Conservation (phyloP, 2,797 vertebrate genomes). For the Octomys mimax region DNA sequence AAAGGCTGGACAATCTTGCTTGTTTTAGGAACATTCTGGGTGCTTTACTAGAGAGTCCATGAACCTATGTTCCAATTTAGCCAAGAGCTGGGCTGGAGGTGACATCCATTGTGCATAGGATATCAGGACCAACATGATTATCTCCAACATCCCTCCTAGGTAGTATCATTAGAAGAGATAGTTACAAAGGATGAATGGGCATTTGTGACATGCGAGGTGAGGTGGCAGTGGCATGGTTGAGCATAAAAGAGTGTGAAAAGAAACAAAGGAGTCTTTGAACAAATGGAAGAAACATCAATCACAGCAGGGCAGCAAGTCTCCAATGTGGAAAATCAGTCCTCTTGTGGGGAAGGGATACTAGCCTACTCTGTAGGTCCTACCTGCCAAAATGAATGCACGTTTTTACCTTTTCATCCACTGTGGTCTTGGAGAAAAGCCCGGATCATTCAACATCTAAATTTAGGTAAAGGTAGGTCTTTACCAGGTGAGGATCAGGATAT, state of each 20-base stretch:
- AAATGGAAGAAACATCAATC: neutral
- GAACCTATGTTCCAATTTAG: neutral
- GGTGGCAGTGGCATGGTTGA: neutral
- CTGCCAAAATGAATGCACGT: neutral
- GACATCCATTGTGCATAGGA: neutral
- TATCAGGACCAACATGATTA: too few species aligned
- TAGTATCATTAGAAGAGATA: neutral
- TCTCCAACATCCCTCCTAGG: neutral
- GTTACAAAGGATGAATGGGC: neutral
- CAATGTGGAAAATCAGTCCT: neutral
- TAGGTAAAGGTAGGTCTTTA: neutral
- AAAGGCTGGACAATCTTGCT: neutral
- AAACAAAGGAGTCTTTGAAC: neutral
- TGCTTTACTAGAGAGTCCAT: neutral
- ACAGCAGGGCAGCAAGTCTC: neutral
- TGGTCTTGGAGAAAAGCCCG: neutral
- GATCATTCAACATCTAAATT: neutral
- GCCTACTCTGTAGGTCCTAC: neutral
- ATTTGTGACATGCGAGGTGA: neutral
- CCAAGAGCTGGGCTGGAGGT: neutral
- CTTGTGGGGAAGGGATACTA: neutral
- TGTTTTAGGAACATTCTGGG: neutral
- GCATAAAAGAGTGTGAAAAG: neutral
- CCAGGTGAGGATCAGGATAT: neutral
- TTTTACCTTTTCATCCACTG: neutral